Conservation (phyloP, 1,140 invertebrate genomes). For the Meloidogyne floridensis region DNA sequence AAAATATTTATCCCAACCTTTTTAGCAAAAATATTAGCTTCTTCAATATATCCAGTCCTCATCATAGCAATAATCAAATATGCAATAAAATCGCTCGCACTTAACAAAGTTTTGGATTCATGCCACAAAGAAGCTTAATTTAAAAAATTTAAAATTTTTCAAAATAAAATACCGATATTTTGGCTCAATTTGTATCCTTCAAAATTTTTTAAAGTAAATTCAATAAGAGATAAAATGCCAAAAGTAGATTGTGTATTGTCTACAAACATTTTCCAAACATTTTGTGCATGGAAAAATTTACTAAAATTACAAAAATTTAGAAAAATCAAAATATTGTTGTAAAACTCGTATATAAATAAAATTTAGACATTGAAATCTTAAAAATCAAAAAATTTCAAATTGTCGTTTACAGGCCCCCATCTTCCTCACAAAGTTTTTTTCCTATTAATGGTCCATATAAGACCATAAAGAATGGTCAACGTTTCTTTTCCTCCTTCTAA, state of each 20-base stretch:
- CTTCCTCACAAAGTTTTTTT: too few relatives aligned
- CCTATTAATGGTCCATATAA: too few relatives aligned
- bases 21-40: slow-evolving; percentile 16
- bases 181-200: not conserved
- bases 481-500: too few relatives aligned
- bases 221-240: not conserved
- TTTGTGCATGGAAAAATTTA: not conserved
- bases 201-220: not conserved
- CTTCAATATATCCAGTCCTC: slow-evolving; percentile 9
- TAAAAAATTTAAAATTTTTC: not conserved
- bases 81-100: slow-evolving; percentile 7
- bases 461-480: too few relatives aligned
- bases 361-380: too few relatives aligned
- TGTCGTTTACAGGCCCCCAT: too few relatives aligned
- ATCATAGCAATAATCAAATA: slow-evolving; percentile 18
- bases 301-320: not conserved
- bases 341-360: too few relatives aligned
- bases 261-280: not conserved
- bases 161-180: not conserved
- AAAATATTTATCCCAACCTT: not conserved
- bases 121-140: slow-evolving; percentile 12
- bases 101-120: slow-evolving; percentile 1
- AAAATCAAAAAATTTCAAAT: too few relatives aligned
- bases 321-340: not conserved
- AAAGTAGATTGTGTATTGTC: slow-evolving; percentile 2